These are phyloP conservation scores for western clawed frog (Xenopus tropicalis) DNA, from an alignment of 2,113 vertebrate genomes.

Conservation along the genomic window UCB_Xtro_10.0 CM004450.2:53061501-53062000, in stretches of 20 bases:
- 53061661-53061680: conserved; percentile 1
- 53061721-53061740: conserved; percentile 8
- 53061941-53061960: no score
- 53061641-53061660: neutral
- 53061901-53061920: no score
- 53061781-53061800: neutral
- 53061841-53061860: no score
- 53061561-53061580: neutral
- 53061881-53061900: no score
- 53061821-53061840: no score
- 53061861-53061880: no score
- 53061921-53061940: no score
- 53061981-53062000: no score
- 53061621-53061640: neutral
- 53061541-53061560: neutral
- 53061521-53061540: neutral
- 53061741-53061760: neutral
- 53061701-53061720: neutral
- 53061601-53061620: neutral
- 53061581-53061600: neutral
- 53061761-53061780: neutral
- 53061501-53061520: neutral
- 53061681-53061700: conserved; percentile 13
- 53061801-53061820: no score
- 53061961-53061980: no score